Conservation (phyloP, 1,140 invertebrate genomes). For the Oryzaephilus surinamensis region DNA sequence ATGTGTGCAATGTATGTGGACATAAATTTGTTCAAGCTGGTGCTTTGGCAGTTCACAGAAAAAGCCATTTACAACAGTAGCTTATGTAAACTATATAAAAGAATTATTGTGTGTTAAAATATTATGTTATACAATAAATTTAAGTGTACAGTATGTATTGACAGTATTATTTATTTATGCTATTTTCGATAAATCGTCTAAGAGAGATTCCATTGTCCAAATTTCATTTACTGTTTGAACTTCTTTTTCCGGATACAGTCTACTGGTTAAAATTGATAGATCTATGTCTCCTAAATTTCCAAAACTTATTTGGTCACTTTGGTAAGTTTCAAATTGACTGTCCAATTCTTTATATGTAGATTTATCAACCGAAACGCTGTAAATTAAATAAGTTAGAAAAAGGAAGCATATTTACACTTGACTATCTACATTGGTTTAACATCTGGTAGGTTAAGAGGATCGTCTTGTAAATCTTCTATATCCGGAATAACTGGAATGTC, state of each 20-base stretch:
- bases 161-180: too few relatives aligned
- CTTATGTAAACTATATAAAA: too few relatives aligned
- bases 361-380: conserved; percentile 26
- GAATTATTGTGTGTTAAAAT: too few relatives aligned
- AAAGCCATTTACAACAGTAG: conserved; percentile 17
- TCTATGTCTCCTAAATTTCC: conserved; percentile 30
- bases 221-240: conserved; percentile 25
- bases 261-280: conserved; percentile 26
- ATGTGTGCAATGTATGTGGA: conserved; percentile 31
- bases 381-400: conserved; percentile 13
- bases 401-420: not conserved
- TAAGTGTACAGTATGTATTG: too few relatives aligned
- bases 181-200: too few relatives aligned
- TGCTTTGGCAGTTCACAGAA: conserved; percentile 16
- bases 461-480: conserved; percentile 33
- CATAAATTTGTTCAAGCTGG: conserved; percentile 19
- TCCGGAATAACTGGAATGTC: conserved; percentile 34
- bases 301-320: conserved; percentile 22
- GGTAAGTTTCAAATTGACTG: conserved; percentile 20
- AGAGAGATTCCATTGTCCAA: conserved; percentile 34
- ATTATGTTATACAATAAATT: too few relatives aligned
- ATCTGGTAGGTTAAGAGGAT: conserved; percentile 25
- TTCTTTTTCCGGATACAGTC: conserved; percentile 28
- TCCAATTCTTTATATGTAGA: conserved; percentile 33
- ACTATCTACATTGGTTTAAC: conserved; percentile 17